Evolutionary conservation across 2,113 vertebrate genomes (phyloP).

Genomic region (Colinus virginianus): DNA sequence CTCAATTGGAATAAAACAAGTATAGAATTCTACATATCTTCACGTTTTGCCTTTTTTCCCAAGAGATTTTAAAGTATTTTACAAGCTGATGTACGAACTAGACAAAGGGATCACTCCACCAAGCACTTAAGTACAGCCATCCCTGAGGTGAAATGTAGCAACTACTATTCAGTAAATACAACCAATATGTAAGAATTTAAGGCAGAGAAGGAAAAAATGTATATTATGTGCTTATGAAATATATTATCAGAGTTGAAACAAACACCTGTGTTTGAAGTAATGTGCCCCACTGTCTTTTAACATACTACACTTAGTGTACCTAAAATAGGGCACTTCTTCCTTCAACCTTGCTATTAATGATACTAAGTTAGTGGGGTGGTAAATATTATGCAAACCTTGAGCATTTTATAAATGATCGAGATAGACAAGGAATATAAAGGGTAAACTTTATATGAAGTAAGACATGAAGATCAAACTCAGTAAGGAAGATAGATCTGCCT

Average conservation of each 20-base stretch:
- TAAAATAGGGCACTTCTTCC: not conserved
- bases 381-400: not conserved
- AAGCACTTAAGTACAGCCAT: not conserved
- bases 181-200: not conserved
- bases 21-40: not conserved
- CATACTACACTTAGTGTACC: not conserved
- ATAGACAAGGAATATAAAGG: not conserved
- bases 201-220: not conserved
- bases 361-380: not conserved
- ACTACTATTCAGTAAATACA: not conserved
- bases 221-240: not conserved
- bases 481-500: not conserved
- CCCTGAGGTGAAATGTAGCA: constrained; percentile 14
- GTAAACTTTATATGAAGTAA: not conserved
- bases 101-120: constrained; percentile 24
- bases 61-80: not conserved
- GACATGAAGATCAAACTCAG: not conserved
- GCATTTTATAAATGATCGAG: not conserved
- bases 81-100: not conserved
- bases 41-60: not conserved
- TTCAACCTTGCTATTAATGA: not conserved
- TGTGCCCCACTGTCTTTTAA: not conserved
- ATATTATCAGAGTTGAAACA: not conserved
- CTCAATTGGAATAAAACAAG: not conserved
- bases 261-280: not conserved